Percentiles rank a stretch among this genome's conserved stretches.
These are phyloP conservation scores for Aphyosemion australe DNA, from an alignment of 2,113 vertebrate genomes.

Conservation along the genomic window DNA sequence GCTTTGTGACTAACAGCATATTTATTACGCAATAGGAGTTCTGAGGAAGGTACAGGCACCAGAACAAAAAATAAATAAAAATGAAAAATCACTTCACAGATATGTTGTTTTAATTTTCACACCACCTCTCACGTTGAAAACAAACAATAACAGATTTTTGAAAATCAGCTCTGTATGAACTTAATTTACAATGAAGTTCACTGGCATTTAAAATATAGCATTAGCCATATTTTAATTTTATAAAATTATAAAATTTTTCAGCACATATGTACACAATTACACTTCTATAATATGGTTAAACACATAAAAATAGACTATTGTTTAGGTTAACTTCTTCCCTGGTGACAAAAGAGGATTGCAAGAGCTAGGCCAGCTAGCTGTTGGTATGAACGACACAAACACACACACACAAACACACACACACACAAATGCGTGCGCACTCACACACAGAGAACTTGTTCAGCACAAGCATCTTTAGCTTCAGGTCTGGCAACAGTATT, in stretches of 20 bases:
- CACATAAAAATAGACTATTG: conserved; percentile 43
- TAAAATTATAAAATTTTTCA: conserved; percentile 78
- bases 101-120: conserved; percentile 64
- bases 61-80: not conserved
- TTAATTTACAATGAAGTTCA: conserved; percentile 65
- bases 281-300: conserved; percentile 58
- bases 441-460: conserved; percentile 31
- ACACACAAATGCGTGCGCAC: not conserved
- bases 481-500: conserved; percentile 43
- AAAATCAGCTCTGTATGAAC: conserved; percentile 53
- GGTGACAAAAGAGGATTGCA: conserved; percentile 12
- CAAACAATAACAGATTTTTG: conserved; percentile 47
- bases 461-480: conserved; percentile 49
- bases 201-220: conserved; percentile 64
- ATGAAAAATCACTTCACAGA: not conserved
- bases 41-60: no score
- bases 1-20: no score
- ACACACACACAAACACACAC: not conserved
- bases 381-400: conserved; percentile 13
- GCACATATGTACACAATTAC: conserved; percentile 70
- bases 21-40: not conserved
- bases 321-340: conserved; percentile 36
- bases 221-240: conserved; percentile 69
- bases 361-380: conserved; percentile 74
- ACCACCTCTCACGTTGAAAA: conserved; percentile 65